A percentile compares a stretch with the other conserved stretches of the same genome.
Evolutionary conservation across 2,113 vertebrate genomes (phyloP).

Genomic region (Perccottus glenii): DNA sequence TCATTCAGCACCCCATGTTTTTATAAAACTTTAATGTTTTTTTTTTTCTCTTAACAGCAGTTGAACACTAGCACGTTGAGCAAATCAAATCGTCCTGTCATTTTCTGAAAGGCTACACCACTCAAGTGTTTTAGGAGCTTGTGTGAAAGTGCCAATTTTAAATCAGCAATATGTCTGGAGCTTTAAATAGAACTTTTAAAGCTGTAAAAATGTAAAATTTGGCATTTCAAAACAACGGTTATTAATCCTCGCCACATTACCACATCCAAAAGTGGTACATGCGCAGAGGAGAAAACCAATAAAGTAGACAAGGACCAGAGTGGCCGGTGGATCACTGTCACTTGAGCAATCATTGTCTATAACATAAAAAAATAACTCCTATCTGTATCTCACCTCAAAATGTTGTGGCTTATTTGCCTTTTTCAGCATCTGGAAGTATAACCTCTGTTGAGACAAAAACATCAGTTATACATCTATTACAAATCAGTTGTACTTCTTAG

Average conservation of each 20-base stretch:
- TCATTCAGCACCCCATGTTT: no score
- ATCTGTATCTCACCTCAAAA: constrained; percentile 35
- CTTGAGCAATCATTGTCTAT: not conserved
- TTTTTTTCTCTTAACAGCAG: constrained; percentile 23
- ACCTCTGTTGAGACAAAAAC: constrained; percentile 68
- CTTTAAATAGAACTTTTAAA: constrained; percentile 30
- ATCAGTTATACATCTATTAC: not conserved
- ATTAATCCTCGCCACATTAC: constrained; percentile 58
- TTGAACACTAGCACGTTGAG: constrained; percentile 24
- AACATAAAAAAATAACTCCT: not conserved
- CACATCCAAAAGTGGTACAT: constrained; percentile 60
- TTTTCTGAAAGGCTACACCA: constrained; percentile 57
- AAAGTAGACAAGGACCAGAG: no score
- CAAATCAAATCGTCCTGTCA: no score
- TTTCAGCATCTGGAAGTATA: constrained; percentile 52
- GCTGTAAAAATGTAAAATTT: constrained; percentile 41
- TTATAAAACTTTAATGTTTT: constrained; percentile 5
- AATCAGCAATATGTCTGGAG: constrained; percentile 4
- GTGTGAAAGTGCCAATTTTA: constrained; percentile 17
- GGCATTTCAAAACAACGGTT: constrained; percentile 32
- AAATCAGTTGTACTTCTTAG: not conserved
- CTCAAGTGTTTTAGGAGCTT: constrained; percentile 31
- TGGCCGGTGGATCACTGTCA: not conserved
- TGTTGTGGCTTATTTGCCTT: constrained; percentile 56
- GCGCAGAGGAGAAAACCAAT: not conserved